Base-by-base conservation (phyloP, 1,140 invertebrate genomes). In the Aphaenogaster ashmeadi region DNA sequence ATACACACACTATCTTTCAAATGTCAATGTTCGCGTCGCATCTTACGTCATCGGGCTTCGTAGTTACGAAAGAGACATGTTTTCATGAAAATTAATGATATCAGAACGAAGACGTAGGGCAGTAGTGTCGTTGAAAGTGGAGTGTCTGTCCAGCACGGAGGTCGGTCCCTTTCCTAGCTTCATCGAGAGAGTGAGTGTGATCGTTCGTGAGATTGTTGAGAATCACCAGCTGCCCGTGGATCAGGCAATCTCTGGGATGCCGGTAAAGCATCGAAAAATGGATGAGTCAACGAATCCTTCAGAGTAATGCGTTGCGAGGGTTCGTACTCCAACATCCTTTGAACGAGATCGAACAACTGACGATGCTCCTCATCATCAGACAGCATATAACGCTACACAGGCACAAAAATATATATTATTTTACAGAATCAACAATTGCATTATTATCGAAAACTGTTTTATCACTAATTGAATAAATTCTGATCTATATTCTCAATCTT, bases 261-360 rank as follows among this genome's bases (percentile, higher is more conserved):
- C 21, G 98, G 97, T 90, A 99, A 96, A 91, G 98, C 97, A 88
- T 97, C 97, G 95, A 99, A 99, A 96, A 99, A 99, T 33, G 98
- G 97, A 96, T 99, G 99, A 44, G 97, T 95, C 86, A 99, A 95
- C 7, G 99, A 98, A 89, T 99, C 99, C 52, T 97, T 96, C 86
- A 99, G 96, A 74, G 98, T 98, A 89, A 99, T 98, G 64, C 99
- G 96, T 92, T 98, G 97, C 15, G 97, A 96, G 36, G 99, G 99
- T 93, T 99, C 99, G 95, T 99, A 99, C 86, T 99, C 98, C 92
- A 99, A 95, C 99, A 99, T 99, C 95, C 97, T 97, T 89, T 97
- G 97, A 88, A 99, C 98, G 87, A 99, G 96, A 93, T 99, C 98
- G 95, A 99, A 99, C 88, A 99, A 95, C 92, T 99, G 97, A 83